Evolutionary conservation across 2,113 vertebrate genomes (phyloP), one percentile per base, ranked within the genome.

Genomic region (Zapornia atra): DNA sequence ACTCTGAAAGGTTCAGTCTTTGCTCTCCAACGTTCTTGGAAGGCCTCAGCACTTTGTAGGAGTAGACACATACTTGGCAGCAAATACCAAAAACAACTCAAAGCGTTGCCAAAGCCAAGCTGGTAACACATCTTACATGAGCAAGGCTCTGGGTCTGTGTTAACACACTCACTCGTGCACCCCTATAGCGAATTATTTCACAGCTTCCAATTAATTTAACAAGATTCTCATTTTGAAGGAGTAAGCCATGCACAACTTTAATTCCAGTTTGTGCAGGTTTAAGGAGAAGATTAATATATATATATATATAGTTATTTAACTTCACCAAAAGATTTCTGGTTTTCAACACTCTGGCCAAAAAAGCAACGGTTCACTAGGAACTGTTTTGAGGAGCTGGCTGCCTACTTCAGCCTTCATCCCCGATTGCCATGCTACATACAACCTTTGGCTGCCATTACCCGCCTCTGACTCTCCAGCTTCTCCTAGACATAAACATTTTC

Each of bases 41-140:
- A 83, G 33, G 59, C 68, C 54, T 83, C 63, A 60, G 85, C 85
- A 83, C 85, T 65, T 70, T 2, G 4, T 13, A 81, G 57, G n/a
- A 90, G 80, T 13, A 56, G 96, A 88, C 76, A 77, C 48, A 72
- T 83, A 92, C 46, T 93, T 93, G 93, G 96, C 95, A 96, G 79
- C 68, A 86, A 90, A 85, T 31, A 71, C 53, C 82, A 77, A 86
- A 46, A 93, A 88, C 88, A 88, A 80, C 1, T 3, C 48, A 51
- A 51, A 86, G 82, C 9, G 3, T 25, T 65, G 85, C 85, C 93
- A 93, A 88, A 88, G 64, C 48, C 82, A 90, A 92, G 63, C 33
- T 80, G 56, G 56, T 86, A 91, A 88, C 42, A 34, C 42, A 44
- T 46, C 51, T 65, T 44, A 46, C 44, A 34, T 4, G 59, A 86